phyloP scores from a whole-genome alignment of 2,888 invertebrate genomes.

The Schrankia costaestrigalis region DNA sequence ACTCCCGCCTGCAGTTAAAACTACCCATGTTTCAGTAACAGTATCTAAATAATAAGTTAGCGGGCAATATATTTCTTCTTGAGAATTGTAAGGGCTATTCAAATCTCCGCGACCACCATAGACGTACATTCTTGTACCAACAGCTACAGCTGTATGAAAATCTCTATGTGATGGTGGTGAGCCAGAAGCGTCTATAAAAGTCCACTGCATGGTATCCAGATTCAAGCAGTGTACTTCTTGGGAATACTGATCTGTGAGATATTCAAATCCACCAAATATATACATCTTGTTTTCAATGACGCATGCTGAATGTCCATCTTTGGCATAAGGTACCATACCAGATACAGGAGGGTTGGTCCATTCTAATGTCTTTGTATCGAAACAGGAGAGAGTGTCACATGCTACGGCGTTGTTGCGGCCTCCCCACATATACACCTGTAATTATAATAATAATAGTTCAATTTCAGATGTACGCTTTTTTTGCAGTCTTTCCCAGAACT shows the following conservation, averaged over 20 bases:
- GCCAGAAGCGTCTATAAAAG: conserved; percentile 82
- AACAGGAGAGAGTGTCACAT: conserved; percentile 90
- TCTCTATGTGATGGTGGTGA: conserved; percentile 87
- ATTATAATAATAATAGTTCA: neutral
- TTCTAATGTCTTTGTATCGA: conserved; percentile 85
- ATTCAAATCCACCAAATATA: conserved; percentile 95
- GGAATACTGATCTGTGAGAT: conserved; percentile 89
- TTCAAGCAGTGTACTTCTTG: conserved; percentile 88
- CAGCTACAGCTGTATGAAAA: conserved; percentile 92
- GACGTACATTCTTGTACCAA: conserved; percentile 90
- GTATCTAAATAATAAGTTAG: conserved; percentile 89
- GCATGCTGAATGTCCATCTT: conserved; percentile 96
- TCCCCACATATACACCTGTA: conserved; percentile 92
- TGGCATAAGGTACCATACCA: conserved; percentile 88
- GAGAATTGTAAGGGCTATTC: conserved; percentile 71
- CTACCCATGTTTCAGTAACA: conserved; percentile 84
- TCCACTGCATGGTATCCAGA: conserved; percentile 87
- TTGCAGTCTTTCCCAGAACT: too few relatives aligned
- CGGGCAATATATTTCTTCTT: conserved; percentile 89
- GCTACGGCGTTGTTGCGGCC: conserved; percentile 92
- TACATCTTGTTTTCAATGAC: conserved; percentile 90
- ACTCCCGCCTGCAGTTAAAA: conserved; percentile 80
- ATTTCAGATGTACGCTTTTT: too few relatives aligned
- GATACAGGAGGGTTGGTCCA: conserved; percentile 85
- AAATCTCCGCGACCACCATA: conserved; percentile 93